Evolutionary conservation across 2,797 vertebrate genomes (phyloP).

Genomic region (Mus minutoides): DNA sequence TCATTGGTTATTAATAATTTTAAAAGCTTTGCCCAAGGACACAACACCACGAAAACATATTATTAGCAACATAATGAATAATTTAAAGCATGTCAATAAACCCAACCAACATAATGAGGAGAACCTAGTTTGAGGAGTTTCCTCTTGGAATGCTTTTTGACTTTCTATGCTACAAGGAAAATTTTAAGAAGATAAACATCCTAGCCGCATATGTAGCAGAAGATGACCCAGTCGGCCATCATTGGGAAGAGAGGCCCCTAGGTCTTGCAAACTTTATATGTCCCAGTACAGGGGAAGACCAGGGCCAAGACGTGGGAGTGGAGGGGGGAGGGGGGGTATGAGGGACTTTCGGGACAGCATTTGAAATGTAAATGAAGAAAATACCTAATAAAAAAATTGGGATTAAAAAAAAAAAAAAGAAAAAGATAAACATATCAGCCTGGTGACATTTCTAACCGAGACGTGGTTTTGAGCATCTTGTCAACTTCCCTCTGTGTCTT

Average conservation of each 20-base stretch:
- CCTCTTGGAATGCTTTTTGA: not conserved
- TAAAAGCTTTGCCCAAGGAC: slow-evolving; percentile 77
- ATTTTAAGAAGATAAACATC: not conserved
- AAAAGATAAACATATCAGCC: not conserved
- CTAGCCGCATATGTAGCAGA: too few species aligned
- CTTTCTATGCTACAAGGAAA: slow-evolving; percentile 3
- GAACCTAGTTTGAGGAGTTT: slow-evolving; percentile 24
- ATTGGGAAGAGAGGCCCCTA: too few species aligned
- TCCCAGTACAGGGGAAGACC: too few species aligned
- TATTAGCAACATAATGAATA: slow-evolving; percentile 76
- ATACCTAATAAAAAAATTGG: too few species aligned
- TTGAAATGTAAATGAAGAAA: too few species aligned
- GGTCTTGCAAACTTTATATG: too few species aligned
- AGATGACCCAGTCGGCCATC: too few species aligned
- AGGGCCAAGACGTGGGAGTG: too few species aligned
- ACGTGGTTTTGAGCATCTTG: not conserved
- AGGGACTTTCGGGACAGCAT: too few species aligned
- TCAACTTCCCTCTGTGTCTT: not conserved
- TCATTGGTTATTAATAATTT: slow-evolving; percentile 79
- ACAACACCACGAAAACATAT: slow-evolving; percentile 52
- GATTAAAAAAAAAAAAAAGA: too few species aligned
- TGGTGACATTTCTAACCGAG: not conserved
- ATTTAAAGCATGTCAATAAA: slow-evolving; percentile 66
- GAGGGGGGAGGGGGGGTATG: too few species aligned
- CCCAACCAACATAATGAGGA: not conserved